Evolutionary conservation across 1,140 invertebrate species (phyloP).

Genomic region (Heterodera schachtii): DNA sequence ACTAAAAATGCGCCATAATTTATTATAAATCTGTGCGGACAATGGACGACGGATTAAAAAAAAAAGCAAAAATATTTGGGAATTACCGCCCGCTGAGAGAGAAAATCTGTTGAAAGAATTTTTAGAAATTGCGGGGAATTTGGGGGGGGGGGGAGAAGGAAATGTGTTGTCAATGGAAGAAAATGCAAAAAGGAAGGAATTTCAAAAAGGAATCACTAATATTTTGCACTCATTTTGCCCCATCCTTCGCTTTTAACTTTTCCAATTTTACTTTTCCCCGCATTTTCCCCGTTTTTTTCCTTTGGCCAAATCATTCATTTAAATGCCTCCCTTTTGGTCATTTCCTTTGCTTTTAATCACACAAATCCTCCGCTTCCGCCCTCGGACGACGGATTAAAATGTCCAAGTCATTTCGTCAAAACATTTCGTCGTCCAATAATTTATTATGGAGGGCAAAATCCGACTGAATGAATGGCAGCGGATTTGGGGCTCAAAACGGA

Average conservation of each 20-base stretch:
- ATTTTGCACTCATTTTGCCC: no score
- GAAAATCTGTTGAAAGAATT: neutral
- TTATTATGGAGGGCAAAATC: neutral
- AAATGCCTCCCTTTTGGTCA: neutral
- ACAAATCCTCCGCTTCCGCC: neutral
- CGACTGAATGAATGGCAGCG: neutral
- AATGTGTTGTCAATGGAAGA: neutral
- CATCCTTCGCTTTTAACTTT: no score
- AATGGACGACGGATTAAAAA: neutral
- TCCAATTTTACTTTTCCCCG: neutral
- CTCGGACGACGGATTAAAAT: neutral
- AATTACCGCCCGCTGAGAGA: conserved; percentile 1
- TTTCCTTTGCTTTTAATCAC: neutral
- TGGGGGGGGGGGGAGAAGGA: neutral
- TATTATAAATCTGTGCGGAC: neutral
- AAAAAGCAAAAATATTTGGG: neutral
- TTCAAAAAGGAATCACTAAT: no score
- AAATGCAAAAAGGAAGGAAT: no score
- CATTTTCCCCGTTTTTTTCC: neutral
- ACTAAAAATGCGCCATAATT: neutral
- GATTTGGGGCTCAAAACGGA: neutral
- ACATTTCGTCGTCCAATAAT: neutral
- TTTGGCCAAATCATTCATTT: neutral
- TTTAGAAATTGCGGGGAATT: neutral
- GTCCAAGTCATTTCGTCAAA: neutral